Conservation (phyloP, 2,797 vertebrate genomes). For the Ceryle rudis region DNA sequence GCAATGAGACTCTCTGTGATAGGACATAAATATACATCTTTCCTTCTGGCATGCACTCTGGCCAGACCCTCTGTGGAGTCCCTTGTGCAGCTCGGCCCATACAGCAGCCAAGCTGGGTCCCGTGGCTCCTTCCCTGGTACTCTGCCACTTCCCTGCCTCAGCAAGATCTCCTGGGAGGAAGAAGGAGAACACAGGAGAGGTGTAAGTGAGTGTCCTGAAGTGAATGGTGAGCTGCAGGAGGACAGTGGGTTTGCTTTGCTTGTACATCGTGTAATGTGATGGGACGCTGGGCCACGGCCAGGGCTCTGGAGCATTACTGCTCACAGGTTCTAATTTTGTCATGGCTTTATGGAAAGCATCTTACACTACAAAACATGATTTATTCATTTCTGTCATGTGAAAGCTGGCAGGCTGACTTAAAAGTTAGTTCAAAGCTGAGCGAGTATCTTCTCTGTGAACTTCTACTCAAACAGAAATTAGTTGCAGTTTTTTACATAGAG, state of each 20-base stretch:
- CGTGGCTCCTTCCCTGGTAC: background rate
- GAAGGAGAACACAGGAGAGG: background rate
- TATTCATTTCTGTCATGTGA: background rate
- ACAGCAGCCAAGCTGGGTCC: background rate
- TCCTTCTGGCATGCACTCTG: accelerated
- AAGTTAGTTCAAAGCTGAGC: background rate
- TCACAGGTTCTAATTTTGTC: background rate
- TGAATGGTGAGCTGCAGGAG: background rate
- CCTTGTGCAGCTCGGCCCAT: background rate
- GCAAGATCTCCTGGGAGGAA: background rate
- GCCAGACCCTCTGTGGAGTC: background rate
- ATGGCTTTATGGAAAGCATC: background rate
- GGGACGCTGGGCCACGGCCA: background rate
- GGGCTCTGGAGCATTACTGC: background rate
- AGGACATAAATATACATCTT: background rate
- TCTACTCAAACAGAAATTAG: background rate
- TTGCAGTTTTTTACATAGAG: background rate
- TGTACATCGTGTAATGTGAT: background rate
- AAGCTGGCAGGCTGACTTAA: background rate
- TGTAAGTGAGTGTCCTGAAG: background rate
- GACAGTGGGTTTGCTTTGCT: background rate
- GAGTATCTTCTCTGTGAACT: background rate
- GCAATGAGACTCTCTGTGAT: background rate
- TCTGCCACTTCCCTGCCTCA: no score
- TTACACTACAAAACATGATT: background rate